Evolutionary conservation across 2,113 vertebrate genomes (phyloP), one percentile per base, ranked within the genome.

Genomic region (Caranx ignobilis): DNA sequence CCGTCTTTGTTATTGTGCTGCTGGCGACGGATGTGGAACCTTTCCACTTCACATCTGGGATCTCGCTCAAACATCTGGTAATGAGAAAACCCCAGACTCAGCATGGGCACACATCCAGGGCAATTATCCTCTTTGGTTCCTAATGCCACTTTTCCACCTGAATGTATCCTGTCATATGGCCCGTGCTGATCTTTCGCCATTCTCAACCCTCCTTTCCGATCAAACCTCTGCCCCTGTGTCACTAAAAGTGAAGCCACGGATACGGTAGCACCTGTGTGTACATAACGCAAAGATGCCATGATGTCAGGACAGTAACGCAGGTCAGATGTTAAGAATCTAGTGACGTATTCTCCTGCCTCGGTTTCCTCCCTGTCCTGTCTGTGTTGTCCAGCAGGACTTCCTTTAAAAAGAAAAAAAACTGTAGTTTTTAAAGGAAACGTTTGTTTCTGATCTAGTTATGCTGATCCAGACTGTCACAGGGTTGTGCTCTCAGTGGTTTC

Each of bases 51-150:
- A 86, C 90, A 91, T 86, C 85, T 92, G 89, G 0, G 0, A 70
- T 78, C 76, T 63, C 48, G 2, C 21, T 82, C 41, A 21, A 86
- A 85, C 85, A 88, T 90, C 88, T 90, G 92, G 71, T 59, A 18
- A 9, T 9, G 18, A 66, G 19, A 80, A 57, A 75, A 62, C 34
- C 12, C 45, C 81, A 70, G 65, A 78, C 56, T 55, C 34, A 60
- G 31, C 64, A 65, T 45, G 18, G 52, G 16, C 18, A 13, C 21
- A 50, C 5, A 34, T 70, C 55, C 31, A 37, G 16, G 60, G 26
- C 59, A 60, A 59, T 43, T 47, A 13, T 63, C 21, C 41, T 41
- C 21, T 70, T 31, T 35, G 59, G 68, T 72, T 60, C 18, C 48
- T 43, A 50, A 0, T 32, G 39, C 39, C 39, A 41, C 39, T 75